A percentile compares a stretch with the other conserved stretches of the same genome.
These are phyloP conservation scores for Mola mola DNA, from an alignment of 2,113 vertebrate genomes.

Conservation along the genomic window DNA sequence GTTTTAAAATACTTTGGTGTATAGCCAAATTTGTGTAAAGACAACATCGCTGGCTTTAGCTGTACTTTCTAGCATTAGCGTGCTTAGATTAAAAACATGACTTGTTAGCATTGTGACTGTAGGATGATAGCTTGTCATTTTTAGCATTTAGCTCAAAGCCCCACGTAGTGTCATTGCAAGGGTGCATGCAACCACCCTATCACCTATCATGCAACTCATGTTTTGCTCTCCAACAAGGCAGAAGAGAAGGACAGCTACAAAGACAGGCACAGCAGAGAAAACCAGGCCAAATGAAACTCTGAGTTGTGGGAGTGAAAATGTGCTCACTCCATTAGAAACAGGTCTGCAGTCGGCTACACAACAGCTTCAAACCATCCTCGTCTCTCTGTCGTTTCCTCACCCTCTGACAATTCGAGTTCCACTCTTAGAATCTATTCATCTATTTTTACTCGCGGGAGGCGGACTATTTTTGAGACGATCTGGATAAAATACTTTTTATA, in stretches of 20 bases:
- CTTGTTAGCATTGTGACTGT: neutral
- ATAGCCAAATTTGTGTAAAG: too few relatives aligned
- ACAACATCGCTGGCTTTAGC: neutral
- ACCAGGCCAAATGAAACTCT: slow-evolving; percentile 54
- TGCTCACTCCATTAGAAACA: neutral
- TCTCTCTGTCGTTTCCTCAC: neutral
- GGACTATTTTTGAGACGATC: slow-evolving; percentile 4
- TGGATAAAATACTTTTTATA: slow-evolving; percentile 32
- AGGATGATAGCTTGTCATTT: neutral
- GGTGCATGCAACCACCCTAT: neutral
- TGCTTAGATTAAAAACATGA: too few relatives aligned
- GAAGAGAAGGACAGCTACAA: slow-evolving; percentile 18
- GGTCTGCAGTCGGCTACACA: neutral
- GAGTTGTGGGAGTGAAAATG: slow-evolving; percentile 45
- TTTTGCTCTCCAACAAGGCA: slow-evolving; percentile 21
- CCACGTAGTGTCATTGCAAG: neutral
- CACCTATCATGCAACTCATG: neutral
- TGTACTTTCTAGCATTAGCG: too few relatives aligned
- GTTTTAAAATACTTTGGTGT: too few relatives aligned
- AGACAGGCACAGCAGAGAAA: slow-evolving; percentile 22
- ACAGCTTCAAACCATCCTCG: slow-evolving; percentile 12
- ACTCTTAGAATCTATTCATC: neutral
- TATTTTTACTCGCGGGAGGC: neutral
- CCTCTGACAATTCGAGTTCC: neutral
- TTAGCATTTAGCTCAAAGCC: neutral